Percentiles rank a stretch among this genome's conserved stretches.
Evolutionary conservation across 1,140 invertebrate genomes (phyloP).

Genomic region (Odontomachus brunneus): DNA sequence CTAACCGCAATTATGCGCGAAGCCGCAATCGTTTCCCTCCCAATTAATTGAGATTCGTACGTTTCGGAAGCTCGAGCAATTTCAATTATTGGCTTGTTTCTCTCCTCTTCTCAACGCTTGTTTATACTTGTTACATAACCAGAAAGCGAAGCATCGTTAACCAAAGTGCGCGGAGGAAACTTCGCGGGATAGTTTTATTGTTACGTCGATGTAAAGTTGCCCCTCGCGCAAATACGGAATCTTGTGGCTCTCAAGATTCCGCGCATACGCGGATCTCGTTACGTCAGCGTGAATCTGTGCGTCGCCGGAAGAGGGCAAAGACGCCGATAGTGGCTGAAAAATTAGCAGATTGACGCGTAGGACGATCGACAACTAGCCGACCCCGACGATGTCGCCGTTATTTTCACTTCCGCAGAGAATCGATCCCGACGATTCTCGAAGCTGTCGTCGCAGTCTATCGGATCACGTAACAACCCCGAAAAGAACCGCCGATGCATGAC

Average conservation of each 20-base stretch:
- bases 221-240: background rate
- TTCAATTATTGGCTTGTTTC: background rate
- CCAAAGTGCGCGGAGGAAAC: background rate
- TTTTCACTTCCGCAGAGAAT: background rate
- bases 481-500: conserved; percentile 30
- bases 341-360: conserved; percentile 10
- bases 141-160: background rate
- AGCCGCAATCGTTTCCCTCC: background rate
- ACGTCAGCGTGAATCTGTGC: too few relatives aligned
- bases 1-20: conserved; percentile 5
- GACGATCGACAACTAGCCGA: background rate
- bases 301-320: background rate
- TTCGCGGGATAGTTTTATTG: background rate
- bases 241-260: background rate
- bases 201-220: background rate
- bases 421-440: background rate
- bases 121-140: background rate
- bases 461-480: conserved; percentile 11
- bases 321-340: background rate
- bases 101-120: background rate
- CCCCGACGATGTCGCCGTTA: background rate
- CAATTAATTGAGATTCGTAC: conserved; percentile 41
- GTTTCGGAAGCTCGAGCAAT: background rate
- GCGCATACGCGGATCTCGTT: background rate
- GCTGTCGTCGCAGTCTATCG: background rate